phyloP scores from a whole-genome alignment of 2,888 invertebrate genomes.

The Alviniconcha strummeri region DNA sequence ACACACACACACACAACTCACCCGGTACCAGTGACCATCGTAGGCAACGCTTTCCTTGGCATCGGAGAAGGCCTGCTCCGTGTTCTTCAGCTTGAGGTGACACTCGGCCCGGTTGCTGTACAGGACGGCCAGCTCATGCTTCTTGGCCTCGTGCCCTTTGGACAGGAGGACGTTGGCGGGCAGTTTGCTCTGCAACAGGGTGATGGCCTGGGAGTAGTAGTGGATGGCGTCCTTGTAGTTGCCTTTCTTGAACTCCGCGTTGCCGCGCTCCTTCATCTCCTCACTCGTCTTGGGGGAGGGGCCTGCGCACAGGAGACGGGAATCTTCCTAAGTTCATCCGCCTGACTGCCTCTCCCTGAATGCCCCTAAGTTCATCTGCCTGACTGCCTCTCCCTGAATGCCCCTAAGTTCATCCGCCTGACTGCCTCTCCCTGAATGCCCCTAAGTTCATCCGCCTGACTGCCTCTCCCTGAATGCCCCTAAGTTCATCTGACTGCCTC shows the following conservation, averaged over 20 bases:
- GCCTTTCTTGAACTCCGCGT: conserved; percentile 43
- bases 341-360: too few relatives aligned
- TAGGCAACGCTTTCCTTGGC: conserved; percentile 53
- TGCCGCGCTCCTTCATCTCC: conserved; percentile 48
- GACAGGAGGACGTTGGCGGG: not conserved
- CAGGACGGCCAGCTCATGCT: conserved; percentile 52
- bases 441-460: too few relatives aligned
- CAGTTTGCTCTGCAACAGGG: conserved; percentile 29
- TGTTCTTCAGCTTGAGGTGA: conserved; percentile 44
- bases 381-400: too few relatives aligned
- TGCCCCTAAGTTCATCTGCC: too few relatives aligned
- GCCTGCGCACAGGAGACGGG: not conserved
- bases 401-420: too few relatives aligned
- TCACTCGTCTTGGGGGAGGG: not conserved
- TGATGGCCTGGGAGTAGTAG: conserved; percentile 49
- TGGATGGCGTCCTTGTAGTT: conserved; percentile 43
- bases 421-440: too few relatives aligned
- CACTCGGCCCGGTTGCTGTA: conserved; percentile 58
- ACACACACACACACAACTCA: conserved; percentile 30
- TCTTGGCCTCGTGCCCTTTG: conserved; percentile 33
- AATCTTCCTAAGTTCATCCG: too few relatives aligned
- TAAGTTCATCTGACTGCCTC: too few relatives aligned
- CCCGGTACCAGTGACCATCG: conserved; percentile 61
- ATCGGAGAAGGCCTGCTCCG: conserved; percentile 46
- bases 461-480: too few relatives aligned